These are phyloP conservation scores for Baronia brevicornis DNA, from an alignment of 2,888 invertebrate genomes.

Conservation along the genomic window DNA sequence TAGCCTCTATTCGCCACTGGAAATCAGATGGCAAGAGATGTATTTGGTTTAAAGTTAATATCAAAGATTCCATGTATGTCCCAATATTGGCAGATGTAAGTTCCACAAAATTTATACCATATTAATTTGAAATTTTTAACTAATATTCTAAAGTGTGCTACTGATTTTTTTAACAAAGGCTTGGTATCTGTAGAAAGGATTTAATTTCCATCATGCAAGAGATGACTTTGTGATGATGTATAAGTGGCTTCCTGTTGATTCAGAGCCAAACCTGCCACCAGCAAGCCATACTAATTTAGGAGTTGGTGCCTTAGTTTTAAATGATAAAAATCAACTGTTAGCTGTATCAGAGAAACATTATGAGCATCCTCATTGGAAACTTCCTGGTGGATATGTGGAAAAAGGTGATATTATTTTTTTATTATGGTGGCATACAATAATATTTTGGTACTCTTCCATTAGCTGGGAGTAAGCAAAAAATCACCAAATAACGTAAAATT, in stretches of 20 bases:
- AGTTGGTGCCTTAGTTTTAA: slow-evolving; percentile 90
- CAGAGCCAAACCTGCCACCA: slow-evolving; percentile 81
- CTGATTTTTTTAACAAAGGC: slow-evolving; percentile 21
- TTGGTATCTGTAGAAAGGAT: slow-evolving; percentile 80
- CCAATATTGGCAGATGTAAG: slow-evolving; percentile 82
- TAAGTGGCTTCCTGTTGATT: slow-evolving; percentile 82
- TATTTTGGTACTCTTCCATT: too few species aligned
- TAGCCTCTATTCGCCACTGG: slow-evolving; percentile 85
- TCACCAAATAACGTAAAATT: too few species aligned
- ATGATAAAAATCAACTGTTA: slow-evolving; percentile 82
- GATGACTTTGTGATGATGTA: slow-evolving; percentile 87
- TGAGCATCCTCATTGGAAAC: slow-evolving; percentile 84
- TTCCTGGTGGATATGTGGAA: slow-evolving; percentile 94
- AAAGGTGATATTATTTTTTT: slow-evolving; percentile 71
- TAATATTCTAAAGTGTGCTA: slow-evolving; percentile 3
- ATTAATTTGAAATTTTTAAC: slow-evolving; percentile 2
- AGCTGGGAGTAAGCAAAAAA: too few species aligned
- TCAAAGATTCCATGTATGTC: slow-evolving; percentile 80
- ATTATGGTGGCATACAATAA: too few species aligned
- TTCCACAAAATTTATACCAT: slow-evolving; percentile 12
- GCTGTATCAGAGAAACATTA: slow-evolving; percentile 86
- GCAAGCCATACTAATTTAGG: slow-evolving; percentile 86
- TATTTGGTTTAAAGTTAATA: slow-evolving; percentile 87
- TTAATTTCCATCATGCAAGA: slow-evolving; percentile 92
- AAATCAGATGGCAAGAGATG: slow-evolving; percentile 77